Evolutionary conservation across 2,797 vertebrate species (phyloP).

Genomic region (Myotis myotis): DNA sequence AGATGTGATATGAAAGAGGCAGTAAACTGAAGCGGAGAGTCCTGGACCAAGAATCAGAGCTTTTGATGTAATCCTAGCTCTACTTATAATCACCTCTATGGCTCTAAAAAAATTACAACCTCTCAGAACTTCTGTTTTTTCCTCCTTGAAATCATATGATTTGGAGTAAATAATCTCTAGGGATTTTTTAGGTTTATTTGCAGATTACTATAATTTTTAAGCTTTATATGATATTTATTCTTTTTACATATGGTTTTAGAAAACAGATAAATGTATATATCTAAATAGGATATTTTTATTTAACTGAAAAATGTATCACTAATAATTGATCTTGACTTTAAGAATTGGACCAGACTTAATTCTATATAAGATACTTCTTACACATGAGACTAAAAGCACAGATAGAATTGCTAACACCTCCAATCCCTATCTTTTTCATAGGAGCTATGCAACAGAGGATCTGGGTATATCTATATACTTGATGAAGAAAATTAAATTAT

Average conservation of each 20-base stretch:
- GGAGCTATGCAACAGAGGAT: neutral
- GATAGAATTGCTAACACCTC: neutral
- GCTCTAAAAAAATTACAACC: neutral
- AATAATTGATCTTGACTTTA: neutral
- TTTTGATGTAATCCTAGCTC: neutral
- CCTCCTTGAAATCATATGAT: neutral
- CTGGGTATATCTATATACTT: neutral
- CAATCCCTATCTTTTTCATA: neutral
- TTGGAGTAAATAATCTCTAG: neutral
- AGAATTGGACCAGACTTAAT: neutral
- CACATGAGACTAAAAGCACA: neutral
- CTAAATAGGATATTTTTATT: neutral
- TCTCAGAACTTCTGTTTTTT: neutral
- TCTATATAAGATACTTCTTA: neutral
- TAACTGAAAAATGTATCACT: neutral
- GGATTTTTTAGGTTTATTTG: neutral
- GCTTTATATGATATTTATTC: neutral
- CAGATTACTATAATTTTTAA: neutral
- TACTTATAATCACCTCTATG: neutral
- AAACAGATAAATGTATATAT: neutral
- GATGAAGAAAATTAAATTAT: conserved; percentile 8
- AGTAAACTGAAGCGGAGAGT: neutral
- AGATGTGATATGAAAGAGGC: neutral
- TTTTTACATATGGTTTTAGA: neutral
- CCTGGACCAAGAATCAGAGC: neutral